Evolutionary conservation across 2,888 invertebrate genomes (phyloP).

Genomic region (Euplexia lucipara): DNA sequence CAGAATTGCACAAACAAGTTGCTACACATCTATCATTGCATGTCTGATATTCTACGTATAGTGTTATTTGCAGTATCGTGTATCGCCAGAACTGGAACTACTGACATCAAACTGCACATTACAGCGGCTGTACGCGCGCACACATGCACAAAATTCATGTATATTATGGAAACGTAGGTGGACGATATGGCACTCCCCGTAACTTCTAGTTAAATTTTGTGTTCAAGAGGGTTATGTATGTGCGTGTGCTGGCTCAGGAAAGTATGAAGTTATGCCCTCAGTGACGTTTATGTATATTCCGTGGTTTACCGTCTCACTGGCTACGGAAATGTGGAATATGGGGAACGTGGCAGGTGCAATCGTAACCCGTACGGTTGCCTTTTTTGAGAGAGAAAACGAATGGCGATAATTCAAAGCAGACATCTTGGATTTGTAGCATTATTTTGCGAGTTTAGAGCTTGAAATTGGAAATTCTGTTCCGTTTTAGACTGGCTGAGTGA

Average conservation of each 20-base stretch:
- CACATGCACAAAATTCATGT: neutral
- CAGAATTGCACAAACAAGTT: conserved; percentile 59
- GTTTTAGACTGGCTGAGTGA: conserved; percentile 10
- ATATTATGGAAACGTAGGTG: neutral
- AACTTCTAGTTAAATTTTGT: neutral
- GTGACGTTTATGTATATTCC: conserved; percentile 17
- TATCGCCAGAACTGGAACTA: neutral
- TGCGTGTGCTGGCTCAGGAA: neutral
- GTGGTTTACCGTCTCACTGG: conserved; percentile 47
- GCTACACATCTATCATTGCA: conserved; percentile 54
- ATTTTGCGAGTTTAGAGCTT: conserved; percentile 36
- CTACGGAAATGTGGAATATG: conserved; percentile 40
- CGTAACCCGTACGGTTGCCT: conserved; percentile 27
- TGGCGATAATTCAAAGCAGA: conserved; percentile 46
- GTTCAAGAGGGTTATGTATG: neutral
- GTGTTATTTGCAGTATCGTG: conserved; percentile 24
- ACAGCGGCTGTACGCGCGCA: neutral
- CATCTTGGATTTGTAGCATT: conserved; percentile 48
- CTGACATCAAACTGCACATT: neutral
- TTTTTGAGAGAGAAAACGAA: conserved; percentile 36
- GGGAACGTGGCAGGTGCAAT: conserved; percentile 51
- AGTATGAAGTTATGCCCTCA: neutral
- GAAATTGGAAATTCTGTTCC: conserved; percentile 30
- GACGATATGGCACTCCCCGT: neutral
- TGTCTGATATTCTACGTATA: conserved; percentile 50